Evolutionary conservation across 2,797 vertebrate genomes (phyloP).

Genomic region (Ambastaia sidthimunki): DNA sequence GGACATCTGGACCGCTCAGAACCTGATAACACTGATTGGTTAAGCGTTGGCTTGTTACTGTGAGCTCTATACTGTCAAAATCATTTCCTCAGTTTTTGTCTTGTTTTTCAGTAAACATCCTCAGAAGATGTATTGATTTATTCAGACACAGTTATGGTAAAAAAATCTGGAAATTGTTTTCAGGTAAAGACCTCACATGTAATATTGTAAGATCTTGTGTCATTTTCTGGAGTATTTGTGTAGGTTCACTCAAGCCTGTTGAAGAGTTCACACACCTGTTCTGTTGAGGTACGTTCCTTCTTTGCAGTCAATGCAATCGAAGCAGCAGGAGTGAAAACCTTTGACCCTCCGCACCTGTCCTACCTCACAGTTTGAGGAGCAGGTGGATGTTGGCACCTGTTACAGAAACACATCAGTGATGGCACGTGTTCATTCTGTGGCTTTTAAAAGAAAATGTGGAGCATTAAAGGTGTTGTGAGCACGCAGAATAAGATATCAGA

Average conservation of each 20-base stretch:
- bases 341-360: slow-evolving; percentile 86
- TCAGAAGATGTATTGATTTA: too few species aligned
- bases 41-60: too few species aligned
- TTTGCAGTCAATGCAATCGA: slow-evolving; percentile 86
- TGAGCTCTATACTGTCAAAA: too few species aligned
- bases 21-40: too few species aligned
- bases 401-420: slow-evolving; percentile 13
- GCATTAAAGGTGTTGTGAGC: neutral
- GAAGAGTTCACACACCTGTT: slow-evolving; percentile 70
- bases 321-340: slow-evolving; percentile 92
- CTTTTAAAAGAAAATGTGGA: neutral
- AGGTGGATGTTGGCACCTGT: slow-evolving; percentile 84
- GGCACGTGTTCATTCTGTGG: neutral
- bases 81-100: too few species aligned
- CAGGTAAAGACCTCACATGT: too few species aligned
- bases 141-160: too few species aligned
- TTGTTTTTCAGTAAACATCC: too few species aligned
- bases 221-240: neutral
- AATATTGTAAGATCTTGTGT: neutral
- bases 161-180: too few species aligned
- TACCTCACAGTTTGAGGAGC: slow-evolving; percentile 77
- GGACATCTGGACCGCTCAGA: too few species aligned
- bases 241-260: neutral
- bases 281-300: slow-evolving; percentile 79
- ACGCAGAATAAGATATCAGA: neutral